phyloP scores from a whole-genome alignment of 2,113 vertebrate genomes.

The Periophthalmodon schlosseri region DNA sequence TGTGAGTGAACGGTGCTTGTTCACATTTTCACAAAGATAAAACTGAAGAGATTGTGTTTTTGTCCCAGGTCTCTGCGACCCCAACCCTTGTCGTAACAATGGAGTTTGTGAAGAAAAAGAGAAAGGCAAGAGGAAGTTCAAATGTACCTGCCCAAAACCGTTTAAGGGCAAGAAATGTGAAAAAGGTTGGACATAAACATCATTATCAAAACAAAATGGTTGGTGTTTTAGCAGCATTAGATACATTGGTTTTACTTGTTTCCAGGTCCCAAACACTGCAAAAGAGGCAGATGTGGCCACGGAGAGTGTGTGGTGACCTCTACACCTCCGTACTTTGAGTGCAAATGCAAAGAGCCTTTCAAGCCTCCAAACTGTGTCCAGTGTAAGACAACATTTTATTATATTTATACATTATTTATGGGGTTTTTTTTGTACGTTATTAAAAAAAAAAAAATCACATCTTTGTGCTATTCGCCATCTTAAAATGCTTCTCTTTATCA shows the following conservation, averaged over 20 bases:
- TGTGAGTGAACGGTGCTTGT: too few species aligned
- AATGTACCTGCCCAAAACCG: slow-evolving; percentile 69
- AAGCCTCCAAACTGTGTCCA: slow-evolving; percentile 66
- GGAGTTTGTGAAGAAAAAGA: slow-evolving; percentile 69
- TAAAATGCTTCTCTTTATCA: too few species aligned
- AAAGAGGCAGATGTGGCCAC: slow-evolving; percentile 51
- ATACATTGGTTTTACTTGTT: not conserved
- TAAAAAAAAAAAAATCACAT: not conserved
- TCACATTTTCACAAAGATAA: not conserved
- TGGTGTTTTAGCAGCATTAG: not conserved
- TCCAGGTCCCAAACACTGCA: slow-evolving; percentile 63
- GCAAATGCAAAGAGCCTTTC: slow-evolving; percentile 77
- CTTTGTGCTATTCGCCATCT: not conserved
- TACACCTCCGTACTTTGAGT: slow-evolving; percentile 64
- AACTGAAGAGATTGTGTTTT: not conserved
- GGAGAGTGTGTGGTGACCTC: slow-evolving; percentile 76
- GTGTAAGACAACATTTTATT: slow-evolving; percentile 45
- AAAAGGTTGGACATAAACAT: slow-evolving; percentile 57
- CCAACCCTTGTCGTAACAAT: slow-evolving; percentile 73
- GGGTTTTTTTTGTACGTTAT: not conserved
- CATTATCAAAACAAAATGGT: not conserved
- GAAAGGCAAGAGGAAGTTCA: slow-evolving; percentile 46
- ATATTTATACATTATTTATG: not conserved
- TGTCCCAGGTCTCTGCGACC: slow-evolving; percentile 64
- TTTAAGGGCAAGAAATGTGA: slow-evolving; percentile 70